Conservation (phyloP, 2,888 invertebrate genomes). For the Tenthredo distinguenda region DNA sequence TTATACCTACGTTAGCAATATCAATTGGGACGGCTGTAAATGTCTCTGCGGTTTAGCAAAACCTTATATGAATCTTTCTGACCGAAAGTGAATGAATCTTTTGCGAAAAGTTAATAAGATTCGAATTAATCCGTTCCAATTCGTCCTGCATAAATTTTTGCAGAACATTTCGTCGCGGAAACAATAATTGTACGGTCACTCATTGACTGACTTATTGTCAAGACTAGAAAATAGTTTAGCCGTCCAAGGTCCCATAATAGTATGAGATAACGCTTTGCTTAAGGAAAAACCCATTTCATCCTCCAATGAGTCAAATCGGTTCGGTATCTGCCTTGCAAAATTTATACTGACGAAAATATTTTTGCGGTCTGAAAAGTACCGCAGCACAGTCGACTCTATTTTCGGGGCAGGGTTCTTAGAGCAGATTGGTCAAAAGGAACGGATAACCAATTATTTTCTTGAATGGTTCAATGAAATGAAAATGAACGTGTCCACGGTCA, state of each 20-base stretch:
- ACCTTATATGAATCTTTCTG: background rate
- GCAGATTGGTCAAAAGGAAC: conserved; percentile 2
- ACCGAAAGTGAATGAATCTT: background rate
- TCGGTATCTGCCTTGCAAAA: conserved; percentile 18
- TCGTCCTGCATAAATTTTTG: background rate
- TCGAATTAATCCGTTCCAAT: background rate
- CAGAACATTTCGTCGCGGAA: background rate
- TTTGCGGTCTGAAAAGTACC: conserved; percentile 11
- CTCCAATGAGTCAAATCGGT: conserved; percentile 64
- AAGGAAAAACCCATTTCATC: conserved; percentile 66
- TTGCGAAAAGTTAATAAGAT: background rate
- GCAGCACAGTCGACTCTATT: conserved; percentile 10
- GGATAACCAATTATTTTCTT: conserved; percentile 25
- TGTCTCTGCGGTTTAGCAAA: background rate
- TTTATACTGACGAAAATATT: conserved; percentile 19
- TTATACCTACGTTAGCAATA: background rate
- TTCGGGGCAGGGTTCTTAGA: background rate
- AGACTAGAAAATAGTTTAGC: conserved; percentile 27
- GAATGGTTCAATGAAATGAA: conserved; percentile 32
- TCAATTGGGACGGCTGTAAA: background rate
- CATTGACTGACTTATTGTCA: background rate
- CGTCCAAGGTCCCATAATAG: conserved; percentile 22
- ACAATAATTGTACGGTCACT: background rate
- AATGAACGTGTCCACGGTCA: conserved; percentile 46
- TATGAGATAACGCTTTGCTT: conserved; percentile 54